Percentiles rank a stretch among this genome's conserved stretches.
These are phyloP conservation scores for Danio tinwini DNA, from an alignment of 2,797 vertebrate genomes.

Conservation along the genomic window DNA sequence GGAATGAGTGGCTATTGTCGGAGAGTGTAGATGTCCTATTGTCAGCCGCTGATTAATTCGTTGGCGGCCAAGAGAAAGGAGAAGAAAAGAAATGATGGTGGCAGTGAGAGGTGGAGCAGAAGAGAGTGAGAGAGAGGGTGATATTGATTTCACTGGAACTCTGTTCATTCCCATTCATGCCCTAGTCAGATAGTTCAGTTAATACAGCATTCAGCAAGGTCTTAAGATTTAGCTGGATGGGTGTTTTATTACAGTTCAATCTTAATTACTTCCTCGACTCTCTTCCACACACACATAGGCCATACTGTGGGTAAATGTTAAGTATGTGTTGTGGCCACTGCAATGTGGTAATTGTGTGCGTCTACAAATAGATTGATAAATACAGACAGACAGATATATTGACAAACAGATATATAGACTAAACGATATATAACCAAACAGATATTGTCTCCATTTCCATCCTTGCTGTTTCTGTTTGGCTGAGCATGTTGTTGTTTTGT, in stretches of 20 bases:
- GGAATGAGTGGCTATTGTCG: constrained; percentile 65
- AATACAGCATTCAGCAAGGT: constrained; percentile 11
- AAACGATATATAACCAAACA: too few relatives aligned
- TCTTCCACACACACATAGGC: constrained; percentile 44
- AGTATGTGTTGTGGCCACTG: constrained; percentile 66
- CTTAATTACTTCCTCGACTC: constrained; percentile 71
- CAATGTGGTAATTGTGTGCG: constrained; percentile 31
- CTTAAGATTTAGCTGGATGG: constrained; percentile 64
- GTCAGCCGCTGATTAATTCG: constrained; percentile 76
- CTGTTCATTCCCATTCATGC: constrained; percentile 80
- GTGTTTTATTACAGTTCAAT: constrained; percentile 80
- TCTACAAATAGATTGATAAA: constrained; percentile 32
- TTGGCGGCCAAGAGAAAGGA: constrained; percentile 70
- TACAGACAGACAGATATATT: not conserved
- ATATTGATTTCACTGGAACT: constrained; percentile 70
- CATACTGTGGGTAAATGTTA: constrained; percentile 52
- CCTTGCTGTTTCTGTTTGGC: not conserved
- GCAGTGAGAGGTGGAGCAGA: constrained; percentile 55
- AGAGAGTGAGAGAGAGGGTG: constrained; percentile 61
- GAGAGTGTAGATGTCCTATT: constrained; percentile 76
- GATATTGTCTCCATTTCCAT: not conserved
- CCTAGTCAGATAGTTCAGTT: constrained; percentile 72
- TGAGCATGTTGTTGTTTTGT: not conserved
- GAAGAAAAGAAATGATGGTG: constrained; percentile 73
- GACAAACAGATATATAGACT: not conserved